A percentile compares a stretch with the other conserved stretches of the same genome.
Conservation (phyloP, 2,888 invertebrate genomes). For the Sinodicranocentrus sp. region DNA sequence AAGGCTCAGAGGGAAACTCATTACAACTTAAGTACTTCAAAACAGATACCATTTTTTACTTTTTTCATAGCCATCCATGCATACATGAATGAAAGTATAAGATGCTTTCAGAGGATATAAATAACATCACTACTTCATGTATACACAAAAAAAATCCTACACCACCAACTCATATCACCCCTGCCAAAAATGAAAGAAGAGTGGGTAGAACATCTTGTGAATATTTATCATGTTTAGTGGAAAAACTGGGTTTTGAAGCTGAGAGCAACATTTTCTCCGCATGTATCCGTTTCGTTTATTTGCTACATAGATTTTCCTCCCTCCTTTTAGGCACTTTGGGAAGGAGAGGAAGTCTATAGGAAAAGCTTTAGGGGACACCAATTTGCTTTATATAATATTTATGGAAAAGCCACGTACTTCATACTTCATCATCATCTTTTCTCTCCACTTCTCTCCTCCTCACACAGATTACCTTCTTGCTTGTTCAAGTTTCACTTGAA, state of each 20-base stretch:
- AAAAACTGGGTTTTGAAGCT: slow-evolving; percentile 4
- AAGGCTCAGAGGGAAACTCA: slow-evolving; percentile 1
- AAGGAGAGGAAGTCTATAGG: not conserved
- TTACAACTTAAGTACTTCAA: not conserved
- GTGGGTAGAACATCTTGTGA: slow-evolving; percentile 18
- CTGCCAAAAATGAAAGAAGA: no score
- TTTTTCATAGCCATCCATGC: no score
- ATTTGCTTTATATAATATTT: slow-evolving; percentile 44
- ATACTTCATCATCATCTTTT: slow-evolving; percentile 37
- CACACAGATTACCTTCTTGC: slow-evolving; percentile 43
- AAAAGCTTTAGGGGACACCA: slow-evolving; percentile 18
- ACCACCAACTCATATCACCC: no score
- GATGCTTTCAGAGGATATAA: no score
- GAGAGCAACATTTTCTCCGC: not conserved
- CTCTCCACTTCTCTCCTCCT: slow-evolving; percentile 35
- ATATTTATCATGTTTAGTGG: slow-evolving; percentile 10
- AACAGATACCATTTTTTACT: no score
- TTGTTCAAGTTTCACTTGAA: not conserved
- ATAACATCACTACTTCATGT: no score
- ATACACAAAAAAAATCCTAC: no score
- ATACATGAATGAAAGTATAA: no score
- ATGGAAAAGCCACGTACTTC: slow-evolving; percentile 36
- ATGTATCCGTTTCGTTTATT: no score
- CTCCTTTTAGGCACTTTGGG: not conserved
- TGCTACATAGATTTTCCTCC: no score